These are phyloP conservation scores for Vipera latastei DNA, from an alignment of 2,797 vertebrate genomes.

Conservation along the genomic window DNA sequence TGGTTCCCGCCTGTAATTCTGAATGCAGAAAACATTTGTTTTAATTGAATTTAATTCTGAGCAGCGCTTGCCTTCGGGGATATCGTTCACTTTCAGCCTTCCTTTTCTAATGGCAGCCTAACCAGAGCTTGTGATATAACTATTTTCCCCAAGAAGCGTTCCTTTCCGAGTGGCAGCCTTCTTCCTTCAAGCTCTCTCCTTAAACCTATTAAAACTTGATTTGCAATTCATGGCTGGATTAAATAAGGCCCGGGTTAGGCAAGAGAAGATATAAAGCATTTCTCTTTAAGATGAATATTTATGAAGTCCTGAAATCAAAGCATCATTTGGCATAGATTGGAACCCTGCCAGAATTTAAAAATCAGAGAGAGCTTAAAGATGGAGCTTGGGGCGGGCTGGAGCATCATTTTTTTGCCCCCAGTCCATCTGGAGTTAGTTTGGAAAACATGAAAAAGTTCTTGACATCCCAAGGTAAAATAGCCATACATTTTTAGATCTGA, in stretches of 20 bases:
- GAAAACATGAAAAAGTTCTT: not conserved
- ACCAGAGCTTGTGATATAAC: constrained; percentile 11
- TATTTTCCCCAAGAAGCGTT: not conserved
- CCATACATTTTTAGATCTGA: not conserved
- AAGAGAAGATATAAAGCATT: constrained; percentile 38
- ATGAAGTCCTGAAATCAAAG: not conserved
- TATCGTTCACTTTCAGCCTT: constrained; percentile 27
- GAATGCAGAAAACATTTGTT: not conserved
- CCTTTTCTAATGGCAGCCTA: constrained; percentile 5
- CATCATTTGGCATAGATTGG: not conserved
- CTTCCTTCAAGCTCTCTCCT: constrained; percentile 31
- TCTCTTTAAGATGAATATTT: constrained; percentile 47
- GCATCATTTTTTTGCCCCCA: not conserved
- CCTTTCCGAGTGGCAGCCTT: constrained; percentile 5
- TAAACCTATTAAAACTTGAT: constrained; percentile 32
- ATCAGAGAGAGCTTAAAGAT: not conserved
- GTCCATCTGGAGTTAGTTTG: not conserved
- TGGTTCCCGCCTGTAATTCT: not conserved
- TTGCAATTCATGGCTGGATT: constrained; percentile 40
- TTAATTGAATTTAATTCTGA: not conserved
- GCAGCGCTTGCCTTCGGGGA: not conserved
- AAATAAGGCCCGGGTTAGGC: constrained; percentile 32
- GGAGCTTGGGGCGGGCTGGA: not conserved
- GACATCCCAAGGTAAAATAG: not conserved
- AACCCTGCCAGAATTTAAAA: not conserved